Percentiles rank a stretch among this genome's conserved stretches.
phyloP scores from a whole-genome alignment of 2,797 vertebrate genomes.

The Pogoniulus pusillus region DNA sequence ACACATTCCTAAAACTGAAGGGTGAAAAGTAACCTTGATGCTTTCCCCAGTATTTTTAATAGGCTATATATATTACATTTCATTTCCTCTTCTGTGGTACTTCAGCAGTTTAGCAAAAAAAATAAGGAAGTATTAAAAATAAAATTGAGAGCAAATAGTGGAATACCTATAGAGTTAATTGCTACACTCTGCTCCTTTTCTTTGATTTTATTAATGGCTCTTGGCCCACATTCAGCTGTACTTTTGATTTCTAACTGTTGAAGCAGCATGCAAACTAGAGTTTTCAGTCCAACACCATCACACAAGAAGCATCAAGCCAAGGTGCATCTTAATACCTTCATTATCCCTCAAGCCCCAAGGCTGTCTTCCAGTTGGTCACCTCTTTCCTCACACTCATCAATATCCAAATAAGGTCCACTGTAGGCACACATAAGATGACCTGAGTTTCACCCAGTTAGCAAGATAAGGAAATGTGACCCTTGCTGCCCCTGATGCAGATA shows the following conservation, averaged over 20 bases:
- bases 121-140: neutral
- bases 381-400: no score
- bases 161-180: neutral
- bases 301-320: rapidly evolving
- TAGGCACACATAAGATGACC: rapidly evolving
- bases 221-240: no score
- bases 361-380: rapidly evolving
- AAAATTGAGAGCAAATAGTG: no score
- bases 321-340: neutral
- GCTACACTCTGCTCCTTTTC: neutral
- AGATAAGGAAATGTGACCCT: neutral
- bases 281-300: neutral
- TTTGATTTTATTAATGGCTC: no score
- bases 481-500: rapidly evolving
- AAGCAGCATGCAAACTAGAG: rapidly evolving
- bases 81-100: neutral
- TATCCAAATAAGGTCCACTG: no score
- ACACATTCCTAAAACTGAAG: neutral
- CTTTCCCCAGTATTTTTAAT: neutral
- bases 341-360: rapidly evolving
- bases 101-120: neutral
- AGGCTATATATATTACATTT: neutral
- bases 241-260: neutral
- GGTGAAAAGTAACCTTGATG: neutral
- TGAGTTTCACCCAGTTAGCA: rapidly evolving